phyloP scores from a whole-genome alignment of 2,888 invertebrate genomes.

The Macaria liturata region DNA sequence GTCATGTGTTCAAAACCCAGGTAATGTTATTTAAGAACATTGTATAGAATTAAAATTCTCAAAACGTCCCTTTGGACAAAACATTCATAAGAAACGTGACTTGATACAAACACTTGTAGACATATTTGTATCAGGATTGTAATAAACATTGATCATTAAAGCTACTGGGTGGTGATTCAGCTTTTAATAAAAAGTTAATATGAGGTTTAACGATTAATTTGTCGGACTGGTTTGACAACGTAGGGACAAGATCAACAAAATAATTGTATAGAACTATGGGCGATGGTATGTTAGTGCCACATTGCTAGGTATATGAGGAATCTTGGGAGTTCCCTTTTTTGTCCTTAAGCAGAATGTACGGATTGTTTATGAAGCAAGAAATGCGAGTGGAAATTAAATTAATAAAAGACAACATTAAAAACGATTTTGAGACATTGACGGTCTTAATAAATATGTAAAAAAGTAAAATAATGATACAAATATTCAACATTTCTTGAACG shows the following conservation, averaged over 20 bases:
- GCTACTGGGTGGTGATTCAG: neutral
- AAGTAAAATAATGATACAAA: too few relatives aligned
- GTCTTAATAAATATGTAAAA: too few relatives aligned
- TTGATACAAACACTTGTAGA: neutral
- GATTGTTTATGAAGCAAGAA: too few relatives aligned
- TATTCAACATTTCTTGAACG: too few relatives aligned
- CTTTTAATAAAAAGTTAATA: neutral
- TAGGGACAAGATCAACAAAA: conserved; percentile 1
- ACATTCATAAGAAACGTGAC: conserved; percentile 8
- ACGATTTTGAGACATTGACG: too few relatives aligned
- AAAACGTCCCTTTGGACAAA: conserved; percentile 7
- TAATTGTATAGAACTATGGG: conserved; percentile 2
- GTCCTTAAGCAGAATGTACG: too few relatives aligned
- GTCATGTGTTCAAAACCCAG: conserved; percentile 11
- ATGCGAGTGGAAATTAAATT: too few relatives aligned
- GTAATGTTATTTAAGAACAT: conserved; percentile 17
- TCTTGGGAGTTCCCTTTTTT: too few relatives aligned
- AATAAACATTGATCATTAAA: conserved; percentile 2
- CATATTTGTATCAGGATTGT: too few relatives aligned
- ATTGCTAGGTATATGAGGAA: neutral
- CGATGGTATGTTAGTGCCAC: neutral
- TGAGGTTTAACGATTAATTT: neutral
- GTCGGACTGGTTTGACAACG: conserved; percentile 3
- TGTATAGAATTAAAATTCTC: conserved; percentile 9
- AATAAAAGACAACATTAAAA: too few relatives aligned